Percentiles rank a stretch among this genome's conserved stretches.
Evolutionary conservation across 2,888 invertebrate species (phyloP).

Genomic region (Rhaphigaster nebulosa): DNA sequence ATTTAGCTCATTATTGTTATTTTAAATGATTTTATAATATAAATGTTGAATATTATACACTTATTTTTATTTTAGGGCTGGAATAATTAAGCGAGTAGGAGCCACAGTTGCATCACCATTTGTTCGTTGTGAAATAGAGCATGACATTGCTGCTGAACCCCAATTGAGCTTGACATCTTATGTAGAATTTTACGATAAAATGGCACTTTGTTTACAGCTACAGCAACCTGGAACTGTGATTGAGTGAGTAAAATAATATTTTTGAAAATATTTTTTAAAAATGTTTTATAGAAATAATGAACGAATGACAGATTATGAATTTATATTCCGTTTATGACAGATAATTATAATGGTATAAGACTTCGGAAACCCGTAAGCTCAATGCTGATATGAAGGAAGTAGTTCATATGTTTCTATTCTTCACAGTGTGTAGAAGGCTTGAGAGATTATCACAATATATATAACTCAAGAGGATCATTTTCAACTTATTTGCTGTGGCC

Average conservation of each 20-base stretch:
- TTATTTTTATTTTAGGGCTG: slow-evolving; percentile 73
- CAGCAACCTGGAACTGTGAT: slow-evolving; percentile 77
- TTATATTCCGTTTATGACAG: too few relatives aligned
- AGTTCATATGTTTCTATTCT: too few relatives aligned
- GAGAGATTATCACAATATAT: too few relatives aligned
- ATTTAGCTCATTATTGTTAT: background rate
- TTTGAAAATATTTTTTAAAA: background rate
- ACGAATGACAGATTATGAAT: too few relatives aligned
- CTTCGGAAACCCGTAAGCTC: too few relatives aligned
- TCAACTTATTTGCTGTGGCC: too few relatives aligned
- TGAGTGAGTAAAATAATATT: slow-evolving; percentile 70
- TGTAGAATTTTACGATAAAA: slow-evolving; percentile 81
- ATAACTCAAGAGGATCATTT: too few relatives aligned
- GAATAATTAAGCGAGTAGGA: slow-evolving; percentile 76
- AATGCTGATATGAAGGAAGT: too few relatives aligned
- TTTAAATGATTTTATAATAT: background rate
- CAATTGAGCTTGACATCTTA: slow-evolving; percentile 80
- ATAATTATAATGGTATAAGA: too few relatives aligned
- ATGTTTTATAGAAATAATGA: background rate
- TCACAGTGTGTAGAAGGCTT: too few relatives aligned
- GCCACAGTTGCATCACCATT: slow-evolving; percentile 77
- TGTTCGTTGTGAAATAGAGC: slow-evolving; percentile 77
- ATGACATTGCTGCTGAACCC: slow-evolving; percentile 77
- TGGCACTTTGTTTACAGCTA: slow-evolving; percentile 83
- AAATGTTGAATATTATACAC: background rate